Evolutionary conservation across 2,888 invertebrate species (phyloP), one percentile per base, ranked within the genome.

Genomic region (Parnassius apollo): DNA sequence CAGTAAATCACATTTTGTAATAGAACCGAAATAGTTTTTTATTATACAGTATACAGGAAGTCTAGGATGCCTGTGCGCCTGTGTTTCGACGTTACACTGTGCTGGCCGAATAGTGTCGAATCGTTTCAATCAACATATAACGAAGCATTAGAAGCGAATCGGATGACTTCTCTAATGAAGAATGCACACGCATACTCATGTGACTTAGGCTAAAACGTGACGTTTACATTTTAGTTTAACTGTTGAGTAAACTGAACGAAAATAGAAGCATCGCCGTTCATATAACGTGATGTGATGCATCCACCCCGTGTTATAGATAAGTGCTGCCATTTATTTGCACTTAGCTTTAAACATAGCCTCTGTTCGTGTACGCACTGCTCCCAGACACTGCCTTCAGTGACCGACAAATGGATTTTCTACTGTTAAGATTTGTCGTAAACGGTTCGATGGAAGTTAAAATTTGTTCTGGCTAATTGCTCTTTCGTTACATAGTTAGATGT

Each of bases 221-320:
- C 49, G 25, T 49, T 44, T 49, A 56, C 25, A 25, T 56, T 51
- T 52, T 48, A 49, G 42, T 46, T 42, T 42, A 59, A 12, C 13
- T 50, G 18, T 59, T 59, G 52, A 12, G 49, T 60, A 57, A 64
- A 56, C 51, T 59, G 42, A 50, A 42, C 57, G 52, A 53, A 42
- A 45, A 11, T 10, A 51, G 45, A 49, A 49, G 55, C 50, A 58
- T 50, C 22, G 49, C 35, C 61, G 42, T 3, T 60, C 61, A 13
- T 48, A 13, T 42, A 52, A 65, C 66, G 55, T 59, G 60, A 58
- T 45, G 52, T 59, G 71, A 77, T 70, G 69, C 75, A 70, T 65
- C 66, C 76, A 76, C 74, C 76, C 60, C 62, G 59, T 51, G 54
- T 42, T 59, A 51, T 42, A 61, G 60, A 64, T 64, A 61, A 57